Evolutionary conservation across 2,888 invertebrate genomes (phyloP), one percentile per base, ranked within the genome.

Genomic region (Drepana falcataria): DNA sequence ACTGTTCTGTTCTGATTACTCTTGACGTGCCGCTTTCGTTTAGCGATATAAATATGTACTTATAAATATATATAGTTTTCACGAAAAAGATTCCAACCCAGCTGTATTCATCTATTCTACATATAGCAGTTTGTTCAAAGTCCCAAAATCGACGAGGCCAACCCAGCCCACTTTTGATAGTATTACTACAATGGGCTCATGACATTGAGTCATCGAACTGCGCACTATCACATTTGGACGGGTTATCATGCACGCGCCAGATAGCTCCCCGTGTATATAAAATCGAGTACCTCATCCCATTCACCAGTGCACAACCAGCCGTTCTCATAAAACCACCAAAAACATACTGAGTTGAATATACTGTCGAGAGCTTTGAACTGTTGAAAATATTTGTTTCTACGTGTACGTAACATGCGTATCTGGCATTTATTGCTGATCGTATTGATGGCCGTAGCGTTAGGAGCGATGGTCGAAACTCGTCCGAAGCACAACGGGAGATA

Each of bases 151-250:
- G 21, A 21, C 21, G 21, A 21, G 21, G 21, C 35, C 49, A 35
- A n/a, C 35, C 49, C 70, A 66, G 73, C 68, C 71, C 69, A 72
- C 59, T 64, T 66, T 66, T 68, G 87, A 87, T 88, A 86, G 87
- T 77, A 87, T 88, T 88, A 89, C 87, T 87, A 87, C 75, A 75
- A 79, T 75, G 75, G 59, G 63, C 62, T 67, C 66, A 70, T 87
- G 89, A 88, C 88, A 88, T 90, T 89, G 89, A 80, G 88, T 90
- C 89, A 88, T 86, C 87, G 90, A 90, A 88, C 90, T 75, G 76
- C 62, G 51, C 55, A 35, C 54, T 77, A 79, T 78, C 79, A 65
- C 71, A 71, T 77, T 88, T 87, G 52, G 85, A 82, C 64, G 78
- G 81, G 84, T 85, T 86, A 88, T 87, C 87, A 68, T 62, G 75